Conservation (phyloP, 2,797 vertebrate genomes). For the Ammospiza maritima region DNA sequence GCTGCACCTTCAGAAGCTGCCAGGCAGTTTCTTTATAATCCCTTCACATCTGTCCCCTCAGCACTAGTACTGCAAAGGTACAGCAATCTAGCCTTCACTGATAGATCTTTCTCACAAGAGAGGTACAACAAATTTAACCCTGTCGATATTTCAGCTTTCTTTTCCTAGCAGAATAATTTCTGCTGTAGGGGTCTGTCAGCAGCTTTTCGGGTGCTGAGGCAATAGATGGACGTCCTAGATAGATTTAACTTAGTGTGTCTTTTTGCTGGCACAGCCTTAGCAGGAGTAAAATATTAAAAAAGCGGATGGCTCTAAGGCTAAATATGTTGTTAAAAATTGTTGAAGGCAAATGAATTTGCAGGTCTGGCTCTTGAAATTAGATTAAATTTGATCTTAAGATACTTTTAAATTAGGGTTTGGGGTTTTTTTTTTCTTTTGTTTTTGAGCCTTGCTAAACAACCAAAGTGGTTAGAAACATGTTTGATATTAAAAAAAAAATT, state of each 20-base stretch:
- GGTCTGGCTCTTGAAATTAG: background rate
- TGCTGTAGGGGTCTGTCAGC: no score
- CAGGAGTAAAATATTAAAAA: background rate
- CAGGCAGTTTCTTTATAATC: background rate
- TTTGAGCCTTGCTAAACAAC: background rate
- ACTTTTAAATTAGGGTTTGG: rapidly evolving
- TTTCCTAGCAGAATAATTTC: rapidly evolving
- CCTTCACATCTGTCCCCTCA: rapidly evolving
- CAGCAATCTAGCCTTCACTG: rapidly evolving
- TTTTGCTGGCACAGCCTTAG: background rate
- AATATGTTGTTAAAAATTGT: background rate
- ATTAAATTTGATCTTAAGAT: background rate
- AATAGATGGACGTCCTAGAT: no score
- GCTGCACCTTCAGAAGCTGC: background rate
- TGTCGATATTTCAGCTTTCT: background rate
- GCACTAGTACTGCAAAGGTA: background rate
- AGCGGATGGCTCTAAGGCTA: background rate
- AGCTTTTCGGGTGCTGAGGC: background rate
- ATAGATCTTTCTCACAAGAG: no score
- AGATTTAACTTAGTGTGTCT: background rate
- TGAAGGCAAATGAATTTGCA: rapidly evolving
- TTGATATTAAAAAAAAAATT: background rate
- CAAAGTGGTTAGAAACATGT: background rate
- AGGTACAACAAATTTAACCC: background rate
- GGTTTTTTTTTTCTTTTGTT: background rate